Base-by-base conservation (phyloP, 2,888 invertebrate species). In the Brenthis hecate region DNA sequence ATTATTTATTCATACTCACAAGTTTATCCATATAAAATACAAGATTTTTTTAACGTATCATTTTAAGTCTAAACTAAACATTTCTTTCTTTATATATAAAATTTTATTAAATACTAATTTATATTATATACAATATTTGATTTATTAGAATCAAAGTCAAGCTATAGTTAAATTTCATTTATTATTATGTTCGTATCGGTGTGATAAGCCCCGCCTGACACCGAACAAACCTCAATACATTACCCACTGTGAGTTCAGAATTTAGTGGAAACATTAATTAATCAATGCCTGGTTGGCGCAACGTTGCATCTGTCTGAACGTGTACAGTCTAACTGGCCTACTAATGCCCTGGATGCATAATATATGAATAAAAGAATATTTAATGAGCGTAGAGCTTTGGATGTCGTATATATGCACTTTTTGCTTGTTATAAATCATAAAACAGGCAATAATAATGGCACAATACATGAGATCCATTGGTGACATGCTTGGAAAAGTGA, bases 1-100 rank as follows among this genome's bases (percentile, higher is more conserved):
- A 81, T 84, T 80, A 81, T 76, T 80, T 74, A 74, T 74, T 43
- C 28, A 23, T 23, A 48, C 71, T 69, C 66, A 71, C 65, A 76
- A 78, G 74, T 75, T 78, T 36, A 32, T 62, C 51, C 51, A 62
- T 14, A 48, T 14, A 48, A 48, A 8, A n/a, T 13, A 14, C 14
- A 19, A 19, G 19, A 19, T 19, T 19, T 28, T 32, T 8, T 36
- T 43, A 43, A 11, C 8, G 36, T 36, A 16, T 4, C 16, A 3
- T n/a, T 4, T 16, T 36, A 11, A 11, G 36, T 43, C 8, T 43
- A 11, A 43, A 43, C 2, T 3, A 11, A 6, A 43, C 36, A 43
- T 43, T 43, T 11, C 2, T 43, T 43, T 36, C 5, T 36, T 2
- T 36, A 36, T 5, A 1, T 36, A 36, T 36, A 8, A 8, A 43